Evolutionary conservation across 1,140 invertebrate species (phyloP).

Genomic region (Zophobas morio): DNA sequence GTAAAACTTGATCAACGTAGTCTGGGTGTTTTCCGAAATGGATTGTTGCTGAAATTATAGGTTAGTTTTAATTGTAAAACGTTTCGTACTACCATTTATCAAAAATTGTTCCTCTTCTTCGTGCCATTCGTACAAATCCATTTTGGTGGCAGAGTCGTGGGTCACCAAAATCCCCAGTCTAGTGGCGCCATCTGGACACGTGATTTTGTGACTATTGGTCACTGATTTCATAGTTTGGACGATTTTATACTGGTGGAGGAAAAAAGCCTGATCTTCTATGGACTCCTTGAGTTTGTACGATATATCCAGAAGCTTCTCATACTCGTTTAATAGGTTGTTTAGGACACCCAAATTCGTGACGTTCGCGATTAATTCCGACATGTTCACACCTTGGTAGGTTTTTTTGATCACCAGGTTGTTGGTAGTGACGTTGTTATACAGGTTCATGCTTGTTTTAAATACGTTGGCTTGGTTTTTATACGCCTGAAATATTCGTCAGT

Average conservation of each 20-base stretch:
- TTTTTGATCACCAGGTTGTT: conserved; percentile 60
- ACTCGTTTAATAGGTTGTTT: conserved; percentile 58
- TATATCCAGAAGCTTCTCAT: conserved; percentile 56
- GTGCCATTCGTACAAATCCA: conserved; percentile 55
- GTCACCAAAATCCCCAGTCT: conserved; percentile 43
- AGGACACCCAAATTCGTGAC: conserved; percentile 54
- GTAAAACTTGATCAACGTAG: conserved; percentile 33
- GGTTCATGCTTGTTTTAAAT: conserved; percentile 56
- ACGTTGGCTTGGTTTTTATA: conserved; percentile 55
- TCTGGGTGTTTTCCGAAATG: conserved; percentile 9
- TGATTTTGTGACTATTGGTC: conserved; percentile 43
- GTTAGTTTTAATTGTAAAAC: conserved; percentile 7
- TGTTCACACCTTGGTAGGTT: conserved; percentile 57
- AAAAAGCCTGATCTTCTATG: conserved; percentile 60
- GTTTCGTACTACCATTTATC: conserved; percentile 21
- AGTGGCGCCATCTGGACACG: conserved; percentile 9
- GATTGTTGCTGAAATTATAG: conserved; percentile 35
- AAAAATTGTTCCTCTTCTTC: conserved; percentile 44
- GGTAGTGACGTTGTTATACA: conserved; percentile 56
- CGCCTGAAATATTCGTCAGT: conserved; percentile 53
- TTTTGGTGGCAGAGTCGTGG: conserved; percentile 24
- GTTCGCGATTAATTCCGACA: conserved; percentile 57
- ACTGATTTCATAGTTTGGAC: conserved; percentile 44
- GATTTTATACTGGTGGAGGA: conserved; percentile 59
- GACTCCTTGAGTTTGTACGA: conserved; percentile 54